Evolutionary conservation across 2,888 invertebrate species (phyloP).

Genomic region (Dugesia japonica): DNA sequence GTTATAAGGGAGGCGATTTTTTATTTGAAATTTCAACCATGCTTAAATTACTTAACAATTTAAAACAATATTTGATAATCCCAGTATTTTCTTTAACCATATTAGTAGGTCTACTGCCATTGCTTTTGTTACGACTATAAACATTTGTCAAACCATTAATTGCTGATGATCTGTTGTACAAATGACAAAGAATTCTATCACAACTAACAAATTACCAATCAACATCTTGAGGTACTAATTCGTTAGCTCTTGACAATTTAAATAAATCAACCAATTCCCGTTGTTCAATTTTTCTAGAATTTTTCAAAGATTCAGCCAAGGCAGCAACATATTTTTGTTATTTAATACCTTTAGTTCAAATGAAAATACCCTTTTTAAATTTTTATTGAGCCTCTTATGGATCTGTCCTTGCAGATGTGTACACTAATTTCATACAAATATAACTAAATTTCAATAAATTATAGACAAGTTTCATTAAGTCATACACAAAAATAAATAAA

Average conservation of each 20-base stretch:
- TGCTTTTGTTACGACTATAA: slow-evolving; percentile 75
- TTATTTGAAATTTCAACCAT: background rate
- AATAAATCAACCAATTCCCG: slow-evolving; percentile 96
- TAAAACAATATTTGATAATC: background rate
- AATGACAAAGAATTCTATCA: slow-evolving; percentile 75
- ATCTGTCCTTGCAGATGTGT: too few species aligned
- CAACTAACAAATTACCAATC: slow-evolving; percentile 94
- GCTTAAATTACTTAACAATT: background rate
- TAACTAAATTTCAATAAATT: too few species aligned
- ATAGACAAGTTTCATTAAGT: too few species aligned
- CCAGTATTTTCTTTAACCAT: slow-evolving; percentile 71
- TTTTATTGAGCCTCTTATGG: too few species aligned
- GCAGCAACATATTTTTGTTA: slow-evolving; percentile 90
- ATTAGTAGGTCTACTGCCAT: slow-evolving; percentile 85
- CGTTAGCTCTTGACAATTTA: slow-evolving; percentile 80
- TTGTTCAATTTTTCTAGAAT: slow-evolving; percentile 71
- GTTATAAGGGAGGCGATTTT: too few species aligned
- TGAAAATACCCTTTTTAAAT: slow-evolving; percentile 41
- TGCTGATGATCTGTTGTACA: slow-evolving; percentile 80
- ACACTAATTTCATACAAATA: too few species aligned
- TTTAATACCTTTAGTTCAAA: slow-evolving; percentile 92
- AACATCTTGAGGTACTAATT: slow-evolving; percentile 85
- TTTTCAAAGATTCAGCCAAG: slow-evolving; percentile 86
- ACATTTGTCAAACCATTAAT: slow-evolving; percentile 87
- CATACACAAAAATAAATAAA: too few species aligned